Evolutionary conservation across 2,113 vertebrate species (phyloP).

Genomic region (Procapra przewalskii): DNA sequence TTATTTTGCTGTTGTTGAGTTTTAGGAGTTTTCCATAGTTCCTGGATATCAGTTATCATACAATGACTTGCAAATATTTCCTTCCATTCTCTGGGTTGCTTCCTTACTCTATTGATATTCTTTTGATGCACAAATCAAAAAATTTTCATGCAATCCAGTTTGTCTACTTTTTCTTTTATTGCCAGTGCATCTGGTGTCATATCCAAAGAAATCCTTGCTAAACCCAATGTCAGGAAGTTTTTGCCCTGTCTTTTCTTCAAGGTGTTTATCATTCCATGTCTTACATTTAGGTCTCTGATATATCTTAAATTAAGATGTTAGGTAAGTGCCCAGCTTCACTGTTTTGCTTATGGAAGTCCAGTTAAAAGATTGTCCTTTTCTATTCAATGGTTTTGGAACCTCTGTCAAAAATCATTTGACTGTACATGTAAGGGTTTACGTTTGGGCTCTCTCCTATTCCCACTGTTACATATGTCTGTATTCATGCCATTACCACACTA

Average conservation of each 20-base stretch:
- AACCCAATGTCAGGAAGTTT: background rate
- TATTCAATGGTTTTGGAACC: background rate
- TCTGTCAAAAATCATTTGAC: background rate
- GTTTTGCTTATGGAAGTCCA: background rate
- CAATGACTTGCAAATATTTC: background rate
- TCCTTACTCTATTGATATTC: background rate
- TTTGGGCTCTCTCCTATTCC: background rate
- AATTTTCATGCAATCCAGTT: background rate
- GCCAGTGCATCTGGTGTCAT: background rate
- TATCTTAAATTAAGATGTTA: background rate
- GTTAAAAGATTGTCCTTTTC: background rate
- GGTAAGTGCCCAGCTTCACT: background rate
- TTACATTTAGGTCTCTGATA: background rate
- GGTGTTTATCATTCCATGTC: background rate
- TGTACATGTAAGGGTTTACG: background rate
- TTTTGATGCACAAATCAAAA: background rate
- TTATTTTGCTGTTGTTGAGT: background rate
- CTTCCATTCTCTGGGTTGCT: background rate
- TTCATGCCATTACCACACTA: background rate
- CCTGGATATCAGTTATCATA: background rate
- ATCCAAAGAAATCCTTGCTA: background rate
- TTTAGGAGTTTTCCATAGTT: background rate
- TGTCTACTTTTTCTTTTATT: background rate
- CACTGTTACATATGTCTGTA: background rate
- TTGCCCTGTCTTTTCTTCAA: background rate